Percentiles rank a stretch among this genome's conserved stretches.
phyloP scores from a whole-genome alignment of 2,888 invertebrate genomes.

The Lochmaea capreae region DNA sequence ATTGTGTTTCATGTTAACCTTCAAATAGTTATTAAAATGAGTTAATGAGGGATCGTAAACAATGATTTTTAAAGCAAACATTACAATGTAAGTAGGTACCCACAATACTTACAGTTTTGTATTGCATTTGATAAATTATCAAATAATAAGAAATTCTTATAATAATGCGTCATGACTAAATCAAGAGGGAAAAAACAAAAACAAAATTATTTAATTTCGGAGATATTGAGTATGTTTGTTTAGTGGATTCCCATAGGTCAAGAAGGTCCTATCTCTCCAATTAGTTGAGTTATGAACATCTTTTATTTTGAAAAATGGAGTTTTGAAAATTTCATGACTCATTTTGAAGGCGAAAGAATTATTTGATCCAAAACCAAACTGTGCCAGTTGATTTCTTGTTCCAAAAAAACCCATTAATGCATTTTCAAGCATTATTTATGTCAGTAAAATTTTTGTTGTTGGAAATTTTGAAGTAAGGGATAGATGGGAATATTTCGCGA shows the following conservation, averaged over 20 bases:
- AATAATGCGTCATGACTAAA: neutral
- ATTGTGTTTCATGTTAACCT: conserved; percentile 11
- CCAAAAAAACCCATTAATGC: too few relatives aligned
- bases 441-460: too few relatives aligned
- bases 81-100: neutral
- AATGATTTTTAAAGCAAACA: conserved; percentile 15
- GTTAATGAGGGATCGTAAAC: conserved; percentile 10
- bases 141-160: neutral
- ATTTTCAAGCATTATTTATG: too few relatives aligned
- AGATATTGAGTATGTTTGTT: neutral
- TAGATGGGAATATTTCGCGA: too few relatives aligned
- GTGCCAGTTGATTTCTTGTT: too few relatives aligned
- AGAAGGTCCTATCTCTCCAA: neutral
- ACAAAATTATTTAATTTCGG: neutral
- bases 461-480: too few relatives aligned
- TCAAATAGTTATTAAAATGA: conserved; percentile 8
- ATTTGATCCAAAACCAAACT: too few relatives aligned
- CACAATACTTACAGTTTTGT: neutral
- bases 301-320: too few relatives aligned
- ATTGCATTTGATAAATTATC: conserved; percentile 7
- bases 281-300: too few relatives aligned
- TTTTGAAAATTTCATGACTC: too few relatives aligned
- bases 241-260: neutral
- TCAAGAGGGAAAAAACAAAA: neutral
- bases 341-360: too few relatives aligned